Base-by-base conservation (phyloP, 2,888 invertebrate species). In the Brachypterus glaber region DNA sequence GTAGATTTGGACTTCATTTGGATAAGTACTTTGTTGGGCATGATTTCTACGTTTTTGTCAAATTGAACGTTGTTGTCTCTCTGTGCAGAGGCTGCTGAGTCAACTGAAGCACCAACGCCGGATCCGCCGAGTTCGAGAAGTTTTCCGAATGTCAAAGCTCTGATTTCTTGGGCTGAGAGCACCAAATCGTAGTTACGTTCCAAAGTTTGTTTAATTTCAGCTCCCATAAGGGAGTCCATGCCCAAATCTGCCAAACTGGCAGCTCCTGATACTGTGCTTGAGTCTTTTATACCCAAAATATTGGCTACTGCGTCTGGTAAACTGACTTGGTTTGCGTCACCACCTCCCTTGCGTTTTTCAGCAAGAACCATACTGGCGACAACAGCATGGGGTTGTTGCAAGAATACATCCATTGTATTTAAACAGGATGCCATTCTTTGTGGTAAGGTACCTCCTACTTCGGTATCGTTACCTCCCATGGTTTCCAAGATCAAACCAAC, bases 211-310 rank as follows among this genome's bases (percentile, higher is more conserved):
- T 96, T 96, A 58, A 98, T 92, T 73, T 98, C 98, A 2, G 97
- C 93, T 30, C 95, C 95, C 97, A 97, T 97, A 49, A 98, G 70
- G 2, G 96, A 96, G 63, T 98, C 97, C 82, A 98, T 89, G 43
- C 97, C 97, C 26, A 98, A 75, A 64, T 98, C 97, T 17, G 91
- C 90, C 31, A 98, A 70, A 27, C 82, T 84, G 3, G 85, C 77
- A 17, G 76, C 74, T 27, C 77, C 73, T 44, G 87, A 78, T 17
- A 95, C 74, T 44, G 83, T 82, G 50, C 76, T 77, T 0, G 80
- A 69, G 57, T 97, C 92, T 63, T 92, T 90, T 55, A 97, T 79
- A 42, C 86, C 88, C 35, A 95, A 69, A 55, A 95, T 91, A 62
- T 92, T 90, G 33, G 84, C 87, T 7, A 95, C 79, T 30, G 87